Evolutionary conservation across 2,797 vertebrate genomes (phyloP), one percentile per base, ranked within the genome.

Genomic region (Falco peregrinus): DNA sequence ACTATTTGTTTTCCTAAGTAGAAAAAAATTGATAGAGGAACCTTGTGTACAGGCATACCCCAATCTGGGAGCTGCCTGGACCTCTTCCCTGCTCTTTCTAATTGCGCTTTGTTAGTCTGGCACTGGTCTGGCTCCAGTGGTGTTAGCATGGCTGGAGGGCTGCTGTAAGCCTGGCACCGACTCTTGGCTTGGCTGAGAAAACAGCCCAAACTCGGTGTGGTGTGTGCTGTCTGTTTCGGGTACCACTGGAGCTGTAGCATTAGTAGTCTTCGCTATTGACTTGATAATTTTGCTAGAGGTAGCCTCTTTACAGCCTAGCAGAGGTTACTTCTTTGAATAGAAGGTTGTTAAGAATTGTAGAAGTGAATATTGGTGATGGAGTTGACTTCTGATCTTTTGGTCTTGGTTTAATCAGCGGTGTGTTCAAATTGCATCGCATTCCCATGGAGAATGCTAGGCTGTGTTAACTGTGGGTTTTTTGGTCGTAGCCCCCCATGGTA

Each of bases 21-120:
- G 45, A 37, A 85, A 26, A 21, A 18, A 63, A 16, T 5, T 10
- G 26, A 0, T 51, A 17, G 48, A 69, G 28, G 22, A 45, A 11
- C 16, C 11, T 6, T 21, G 1, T 28, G 31, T 7, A 7, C 15
- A 5, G 31, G 11, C 0, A 0, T 39, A 43, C 13, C 15, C 31
- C 37, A 11, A 4, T 5, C 37, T 69, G 77, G 61, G 35, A 37
- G 83, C 73, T 84, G 56, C 41, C 70, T 12, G 8, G 5, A 19
- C 4, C 63, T 65, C 28, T 16, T 37, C 28, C 16, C 60, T 5
- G 15, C 19, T 15, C 47, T 41, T 47, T 12, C 22, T 41, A 4
- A 7, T 20, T 16, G 45, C 2, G 1, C 11, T 13, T 26, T 13
- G 11, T 11, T 33, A 4, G 9, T 16, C 19, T 33, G 63, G 50